Conservation (phyloP, 2,888 invertebrate species). For the Doris montereyensis region DNA sequence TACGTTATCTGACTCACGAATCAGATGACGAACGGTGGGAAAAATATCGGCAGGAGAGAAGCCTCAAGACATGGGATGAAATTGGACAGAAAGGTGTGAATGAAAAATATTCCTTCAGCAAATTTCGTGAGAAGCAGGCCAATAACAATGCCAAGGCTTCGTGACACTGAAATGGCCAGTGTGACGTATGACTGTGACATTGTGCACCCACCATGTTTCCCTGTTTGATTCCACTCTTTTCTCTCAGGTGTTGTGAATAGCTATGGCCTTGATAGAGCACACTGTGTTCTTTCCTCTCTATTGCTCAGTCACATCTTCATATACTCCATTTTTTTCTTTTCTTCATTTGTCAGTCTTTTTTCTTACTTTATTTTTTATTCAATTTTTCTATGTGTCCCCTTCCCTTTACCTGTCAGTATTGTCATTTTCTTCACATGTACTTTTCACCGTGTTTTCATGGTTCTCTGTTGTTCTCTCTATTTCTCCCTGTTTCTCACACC, state of each 20-base stretch:
- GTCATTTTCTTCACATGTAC: too few relatives aligned
- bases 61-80: slow-evolving; percentile 70
- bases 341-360: neutral
- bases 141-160: slow-evolving; percentile 38
- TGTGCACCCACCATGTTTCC: neutral
- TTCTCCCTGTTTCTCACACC: too few relatives aligned
- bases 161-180: slow-evolving; percentile 13
- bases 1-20: slow-evolving; percentile 91
- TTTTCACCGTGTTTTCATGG: too few relatives aligned
- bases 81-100: slow-evolving; percentile 69
- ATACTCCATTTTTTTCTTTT: neutral
- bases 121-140: slow-evolving; percentile 55
- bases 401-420: too few relatives aligned
- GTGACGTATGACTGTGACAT: neutral
- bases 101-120: slow-evolving; percentile 63
- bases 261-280: slow-evolving; percentile 18
- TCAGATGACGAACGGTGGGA: slow-evolving; percentile 94
- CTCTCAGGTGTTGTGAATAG: neutral
- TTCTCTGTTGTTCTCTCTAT: too few relatives aligned
- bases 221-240: neutral
- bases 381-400: too few relatives aligned
- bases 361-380: neutral
- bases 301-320: too few relatives aligned
- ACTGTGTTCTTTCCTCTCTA: slow-evolving; percentile 28
- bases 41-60: slow-evolving; percentile 75